phyloP scores from a whole-genome alignment of 2,888 invertebrate species.

The Coelopa pilipes region DNA sequence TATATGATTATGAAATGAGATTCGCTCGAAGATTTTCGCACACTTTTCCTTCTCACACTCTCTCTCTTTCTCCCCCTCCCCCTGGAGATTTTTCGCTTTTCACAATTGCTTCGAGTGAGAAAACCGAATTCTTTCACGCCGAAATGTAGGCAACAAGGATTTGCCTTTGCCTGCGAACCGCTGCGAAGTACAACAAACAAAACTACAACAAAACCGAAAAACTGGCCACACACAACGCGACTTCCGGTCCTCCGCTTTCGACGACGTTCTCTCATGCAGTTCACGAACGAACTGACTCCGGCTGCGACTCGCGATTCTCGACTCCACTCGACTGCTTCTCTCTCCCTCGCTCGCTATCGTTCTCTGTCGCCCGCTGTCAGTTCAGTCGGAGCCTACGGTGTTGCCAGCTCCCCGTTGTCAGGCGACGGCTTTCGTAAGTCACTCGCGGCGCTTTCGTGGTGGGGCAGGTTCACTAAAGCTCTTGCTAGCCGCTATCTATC shows the following conservation, averaged over 20 bases:
- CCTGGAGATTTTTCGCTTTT: background rate
- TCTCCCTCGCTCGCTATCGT: background rate
- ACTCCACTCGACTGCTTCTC: constrained; percentile 18
- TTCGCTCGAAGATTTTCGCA: background rate
- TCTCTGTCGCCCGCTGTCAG: background rate
- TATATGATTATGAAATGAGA: background rate
- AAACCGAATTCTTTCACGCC: constrained; percentile 3
- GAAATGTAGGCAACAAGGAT: constrained; percentile 20
- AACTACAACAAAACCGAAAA: constrained; percentile 25
- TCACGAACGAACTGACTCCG: constrained; percentile 44
- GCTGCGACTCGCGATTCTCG: background rate
- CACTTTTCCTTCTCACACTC: background rate
- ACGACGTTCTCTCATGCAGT: constrained; percentile 44
- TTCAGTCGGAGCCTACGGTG: background rate
- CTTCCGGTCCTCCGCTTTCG: constrained; percentile 37
- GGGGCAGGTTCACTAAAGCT: background rate
- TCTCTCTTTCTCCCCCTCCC: background rate
- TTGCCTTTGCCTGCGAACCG: background rate
- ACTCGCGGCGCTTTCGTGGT: background rate
- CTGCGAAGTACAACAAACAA: background rate
- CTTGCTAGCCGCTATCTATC: background rate
- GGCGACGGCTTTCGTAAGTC: background rate
- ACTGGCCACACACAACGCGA: constrained; percentile 10
- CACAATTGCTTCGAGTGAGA: background rate
- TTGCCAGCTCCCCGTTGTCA: no score